These are phyloP conservation scores for Naja naja DNA, from an alignment of 2,113 vertebrate species.

Conservation along the genomic window DNA sequence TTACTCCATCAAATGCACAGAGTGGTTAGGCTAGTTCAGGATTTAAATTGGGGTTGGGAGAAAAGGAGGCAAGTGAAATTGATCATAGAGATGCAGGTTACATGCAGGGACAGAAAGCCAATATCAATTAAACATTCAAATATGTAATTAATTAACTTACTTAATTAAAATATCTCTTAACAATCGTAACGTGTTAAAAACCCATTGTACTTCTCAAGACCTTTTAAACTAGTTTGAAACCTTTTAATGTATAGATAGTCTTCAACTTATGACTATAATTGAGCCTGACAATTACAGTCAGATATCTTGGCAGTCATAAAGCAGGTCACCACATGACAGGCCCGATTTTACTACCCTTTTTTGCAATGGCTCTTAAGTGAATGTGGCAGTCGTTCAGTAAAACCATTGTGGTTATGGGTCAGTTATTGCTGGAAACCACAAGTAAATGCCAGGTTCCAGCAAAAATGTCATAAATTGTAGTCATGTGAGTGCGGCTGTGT, in stretches of 20 bases:
- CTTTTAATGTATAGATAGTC: too few species aligned
- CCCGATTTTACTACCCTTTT: neutral
- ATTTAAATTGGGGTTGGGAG: neutral
- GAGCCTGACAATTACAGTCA: neutral
- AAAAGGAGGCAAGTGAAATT: neutral
- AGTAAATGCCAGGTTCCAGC: neutral
- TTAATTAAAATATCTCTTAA: neutral
- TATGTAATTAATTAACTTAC: neutral
- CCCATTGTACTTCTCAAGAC: too few species aligned
- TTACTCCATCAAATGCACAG: neutral
- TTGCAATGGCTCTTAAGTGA: neutral
- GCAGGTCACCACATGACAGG: neutral
- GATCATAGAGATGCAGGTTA: neutral
- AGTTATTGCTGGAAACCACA: neutral
- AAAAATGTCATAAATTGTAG: neutral
- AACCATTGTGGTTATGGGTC: neutral
- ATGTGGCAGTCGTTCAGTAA: neutral
- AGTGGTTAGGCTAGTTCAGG: neutral
- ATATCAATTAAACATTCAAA: neutral
- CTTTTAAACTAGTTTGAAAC: too few species aligned
- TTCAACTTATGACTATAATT: too few species aligned
- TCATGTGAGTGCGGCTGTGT: too few species aligned
- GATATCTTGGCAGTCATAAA: neutral
- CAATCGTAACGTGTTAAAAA: neutral
- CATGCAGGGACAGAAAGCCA: neutral